A percentile compares a stretch with the other conserved stretches of the same genome.
Evolutionary conservation across 2,113 vertebrate species (phyloP).

Genomic region (Columba livia): DNA sequence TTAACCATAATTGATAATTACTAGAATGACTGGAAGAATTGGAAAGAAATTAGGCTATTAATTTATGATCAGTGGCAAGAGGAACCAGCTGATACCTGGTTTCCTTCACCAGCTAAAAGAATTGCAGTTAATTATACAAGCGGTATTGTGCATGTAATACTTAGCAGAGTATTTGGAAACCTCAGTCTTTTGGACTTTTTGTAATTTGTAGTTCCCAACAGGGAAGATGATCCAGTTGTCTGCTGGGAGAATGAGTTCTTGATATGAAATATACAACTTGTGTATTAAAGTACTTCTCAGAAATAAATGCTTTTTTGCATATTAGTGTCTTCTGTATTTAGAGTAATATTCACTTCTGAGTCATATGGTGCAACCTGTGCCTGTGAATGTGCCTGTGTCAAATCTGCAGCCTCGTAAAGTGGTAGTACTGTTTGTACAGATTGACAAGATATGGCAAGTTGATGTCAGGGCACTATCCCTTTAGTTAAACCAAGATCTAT

Average conservation of each 20-base stretch:
- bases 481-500: neutral
- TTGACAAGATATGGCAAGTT: neutral
- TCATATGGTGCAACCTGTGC: neutral
- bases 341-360: neutral
- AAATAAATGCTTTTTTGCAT: conserved; percentile 57
- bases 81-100: neutral
- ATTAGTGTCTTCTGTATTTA: neutral
- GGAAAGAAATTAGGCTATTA: neutral
- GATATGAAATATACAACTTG: conserved; percentile 26
- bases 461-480: neutral
- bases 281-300: conserved; percentile 58
- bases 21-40: neutral
- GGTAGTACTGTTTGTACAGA: neutral
- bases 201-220: neutral
- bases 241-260: conserved; percentile 40
- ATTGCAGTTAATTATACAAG: neutral
- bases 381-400: neutral
- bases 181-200: conserved; percentile 1
- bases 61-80: neutral
- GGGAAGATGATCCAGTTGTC: conserved; percentile 12
- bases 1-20: neutral
- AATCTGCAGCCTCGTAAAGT: neutral
- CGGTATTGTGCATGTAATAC: neutral
- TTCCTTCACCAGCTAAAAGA: neutral
- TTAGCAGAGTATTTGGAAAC: neutral